Percentiles rank a stretch among this genome's conserved stretches.
These are phyloP conservation scores for Archips xylosteana DNA, from an alignment of 2,888 invertebrate species.

Conservation along the genomic window DNA sequence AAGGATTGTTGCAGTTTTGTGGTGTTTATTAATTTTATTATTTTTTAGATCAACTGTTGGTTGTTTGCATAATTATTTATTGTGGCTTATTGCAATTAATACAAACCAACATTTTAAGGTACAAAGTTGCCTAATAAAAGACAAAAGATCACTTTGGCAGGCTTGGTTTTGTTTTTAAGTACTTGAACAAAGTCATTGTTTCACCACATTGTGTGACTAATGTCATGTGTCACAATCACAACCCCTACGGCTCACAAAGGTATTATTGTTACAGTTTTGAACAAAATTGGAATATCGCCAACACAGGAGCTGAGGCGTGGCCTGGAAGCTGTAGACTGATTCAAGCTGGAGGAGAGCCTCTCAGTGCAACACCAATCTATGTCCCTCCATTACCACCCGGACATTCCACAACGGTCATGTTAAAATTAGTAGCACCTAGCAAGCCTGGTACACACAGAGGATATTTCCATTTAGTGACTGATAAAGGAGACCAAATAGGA, in stretches of 20 bases:
- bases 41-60: too few relatives aligned
- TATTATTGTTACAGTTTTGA: constrained; percentile 86
- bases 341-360: constrained; percentile 88
- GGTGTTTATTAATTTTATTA: too few relatives aligned
- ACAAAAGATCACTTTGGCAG: neutral
- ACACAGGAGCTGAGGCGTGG: constrained; percentile 95
- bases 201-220: constrained; percentile 17
- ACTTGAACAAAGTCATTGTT: constrained; percentile 27
- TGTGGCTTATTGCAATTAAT: neutral
- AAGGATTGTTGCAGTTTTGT: too few relatives aligned
- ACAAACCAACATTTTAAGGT: neutral
- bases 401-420: constrained; percentile 90
- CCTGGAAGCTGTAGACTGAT: constrained; percentile 93
- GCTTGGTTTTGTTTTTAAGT: neutral
- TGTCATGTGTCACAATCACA: neutral
- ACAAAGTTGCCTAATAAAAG: neutral
- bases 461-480: constrained; percentile 95
- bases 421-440: constrained; percentile 93
- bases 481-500: constrained; percentile 96
- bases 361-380: constrained; percentile 81
- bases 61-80: neutral
- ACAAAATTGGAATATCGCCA: constrained; percentile 95
- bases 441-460: constrained; percentile 91
- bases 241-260: constrained; percentile 3
- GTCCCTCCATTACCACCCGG: constrained; percentile 91